Evolutionary conservation across 2,888 invertebrate genomes (phyloP).

Genomic region (Crematogaster levior): DNA sequence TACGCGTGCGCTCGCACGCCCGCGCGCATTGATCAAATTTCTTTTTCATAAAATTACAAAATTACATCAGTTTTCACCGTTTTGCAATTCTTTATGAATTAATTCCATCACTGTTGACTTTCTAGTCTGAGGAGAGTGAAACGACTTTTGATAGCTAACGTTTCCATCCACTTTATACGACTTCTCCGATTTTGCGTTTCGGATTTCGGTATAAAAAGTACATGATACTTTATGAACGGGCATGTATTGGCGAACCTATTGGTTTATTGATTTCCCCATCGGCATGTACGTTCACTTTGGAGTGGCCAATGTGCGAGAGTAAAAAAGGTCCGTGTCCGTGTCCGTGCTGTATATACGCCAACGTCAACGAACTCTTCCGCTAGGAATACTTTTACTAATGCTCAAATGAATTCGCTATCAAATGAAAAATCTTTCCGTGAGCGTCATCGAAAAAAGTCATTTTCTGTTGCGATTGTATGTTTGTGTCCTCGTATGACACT

Average conservation of each 20-base stretch:
- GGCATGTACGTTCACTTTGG: slow-evolving; percentile 65
- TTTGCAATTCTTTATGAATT: background rate
- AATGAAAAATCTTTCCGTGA: slow-evolving; percentile 53
- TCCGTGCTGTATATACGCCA: slow-evolving; percentile 40
- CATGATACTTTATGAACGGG: slow-evolving; percentile 68
- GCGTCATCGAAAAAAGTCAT: slow-evolving; percentile 43
- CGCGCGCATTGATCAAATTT: background rate
- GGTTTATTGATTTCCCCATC: slow-evolving; percentile 75
- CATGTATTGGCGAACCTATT: slow-evolving; percentile 68
- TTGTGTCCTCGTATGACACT: slow-evolving; percentile 26
- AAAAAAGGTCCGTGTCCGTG: slow-evolving; percentile 66
- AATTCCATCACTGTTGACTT: background rate
- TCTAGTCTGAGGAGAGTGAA: background rate
- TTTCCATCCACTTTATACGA: background rate
- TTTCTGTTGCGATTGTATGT: slow-evolving; percentile 27
- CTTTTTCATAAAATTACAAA: background rate
- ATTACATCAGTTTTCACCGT: background rate
- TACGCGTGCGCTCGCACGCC: no score
- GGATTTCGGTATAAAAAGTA: slow-evolving; percentile 19
- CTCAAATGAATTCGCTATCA: slow-evolving; percentile 54
- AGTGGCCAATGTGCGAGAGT: slow-evolving; percentile 70
- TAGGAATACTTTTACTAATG: slow-evolving; percentile 62
- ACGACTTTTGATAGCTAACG: background rate
- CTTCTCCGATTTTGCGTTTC: background rate
- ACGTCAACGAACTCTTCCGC: slow-evolving; percentile 44